Evolutionary conservation across 2,797 vertebrate genomes (phyloP), one percentile per base, ranked within the genome.

Genomic region (Denticeps clupeoides): DNA sequence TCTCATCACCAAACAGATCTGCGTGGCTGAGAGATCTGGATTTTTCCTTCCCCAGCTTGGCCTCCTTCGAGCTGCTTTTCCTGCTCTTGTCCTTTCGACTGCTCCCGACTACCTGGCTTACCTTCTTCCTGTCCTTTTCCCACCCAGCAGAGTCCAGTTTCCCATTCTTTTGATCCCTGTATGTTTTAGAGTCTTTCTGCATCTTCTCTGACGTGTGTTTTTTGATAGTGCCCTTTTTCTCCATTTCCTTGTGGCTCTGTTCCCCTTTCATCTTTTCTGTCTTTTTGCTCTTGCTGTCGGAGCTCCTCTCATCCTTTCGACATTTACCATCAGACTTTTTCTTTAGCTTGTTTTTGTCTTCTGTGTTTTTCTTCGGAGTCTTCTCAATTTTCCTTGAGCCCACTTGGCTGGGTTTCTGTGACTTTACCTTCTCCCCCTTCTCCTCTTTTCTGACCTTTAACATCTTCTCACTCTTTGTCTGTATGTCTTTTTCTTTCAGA

Each of bases 1-100:
- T 97, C 65, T 99, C 95, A 0, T 91, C 93, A 1, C 93, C 93
- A 1, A 99, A 99, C 56, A 99, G 81, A 40, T 97, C 95, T 0
- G 71, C 85, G 0, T 97, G 93, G 59, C 91, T 97, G 51, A 83
- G 41, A n/a, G 74, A 78, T 47, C 50, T 71, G 22, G 68, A 73
- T 53, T 87, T 91, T 24, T 51, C 56, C 41, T 71, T 72, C 0
- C 41, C 41, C 10, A 45, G 26, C 1, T 58, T 71, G 33, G 45
- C 64, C 1, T 53, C 54, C 41, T 78, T 82, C 13, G 42, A 49
- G 15, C 44, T 33, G 25, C 11, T 58, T 21, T 64, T 71, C 65
- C 78, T 83, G 2, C 55, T 65, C 7, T 72, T 80, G 1, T 81
- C 82, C 7, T 60, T 67, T 0, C 43, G 46, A 0, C 43, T 26